Percentiles rank a stretch among this genome's conserved stretches.
Evolutionary conservation across 1,140 invertebrate genomes (phyloP).

Genomic region (Sarcophaga peregrina): DNA sequence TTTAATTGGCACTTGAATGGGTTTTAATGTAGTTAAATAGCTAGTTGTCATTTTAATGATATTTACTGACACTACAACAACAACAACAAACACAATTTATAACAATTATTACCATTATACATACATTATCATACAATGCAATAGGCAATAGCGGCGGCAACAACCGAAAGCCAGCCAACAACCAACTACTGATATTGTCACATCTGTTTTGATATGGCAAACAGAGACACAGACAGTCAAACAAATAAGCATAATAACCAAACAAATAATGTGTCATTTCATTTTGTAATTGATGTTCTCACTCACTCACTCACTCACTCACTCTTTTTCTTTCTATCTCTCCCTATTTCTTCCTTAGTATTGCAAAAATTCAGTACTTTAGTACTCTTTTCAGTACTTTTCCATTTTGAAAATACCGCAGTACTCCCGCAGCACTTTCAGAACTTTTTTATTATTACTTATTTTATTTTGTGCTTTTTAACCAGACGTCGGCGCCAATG

Average conservation of each 20-base stretch:
- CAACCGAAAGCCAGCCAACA: not conserved
- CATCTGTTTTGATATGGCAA: conserved; percentile 6
- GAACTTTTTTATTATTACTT: too few relatives aligned
- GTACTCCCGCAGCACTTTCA: too few relatives aligned
- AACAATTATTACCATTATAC: too few relatives aligned
- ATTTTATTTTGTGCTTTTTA: too few relatives aligned
- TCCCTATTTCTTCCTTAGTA: too few relatives aligned
- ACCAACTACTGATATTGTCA: not conserved
- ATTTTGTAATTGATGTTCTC: not conserved
- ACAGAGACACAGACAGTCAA: not conserved
- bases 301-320: too few relatives aligned
- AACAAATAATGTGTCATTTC: not conserved
- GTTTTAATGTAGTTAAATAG: conserved; percentile 39
- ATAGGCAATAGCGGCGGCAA: not conserved
- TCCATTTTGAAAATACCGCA: too few relatives aligned
- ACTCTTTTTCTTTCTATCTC: too few relatives aligned
- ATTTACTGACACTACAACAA: conserved; percentile 33
- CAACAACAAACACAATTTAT: not conserved
- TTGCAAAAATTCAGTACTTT: too few relatives aligned
- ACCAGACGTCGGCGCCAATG: too few relatives aligned
- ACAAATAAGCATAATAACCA: not conserved
- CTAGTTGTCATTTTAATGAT: conserved; percentile 35
- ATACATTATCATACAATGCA: too few relatives aligned
- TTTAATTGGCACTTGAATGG: conserved; percentile 42
- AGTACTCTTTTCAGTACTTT: too few relatives aligned